These are phyloP conservation scores for Heterotis niloticus DNA, from an alignment of 2,113 vertebrate species.

Conservation along the genomic window DNA sequence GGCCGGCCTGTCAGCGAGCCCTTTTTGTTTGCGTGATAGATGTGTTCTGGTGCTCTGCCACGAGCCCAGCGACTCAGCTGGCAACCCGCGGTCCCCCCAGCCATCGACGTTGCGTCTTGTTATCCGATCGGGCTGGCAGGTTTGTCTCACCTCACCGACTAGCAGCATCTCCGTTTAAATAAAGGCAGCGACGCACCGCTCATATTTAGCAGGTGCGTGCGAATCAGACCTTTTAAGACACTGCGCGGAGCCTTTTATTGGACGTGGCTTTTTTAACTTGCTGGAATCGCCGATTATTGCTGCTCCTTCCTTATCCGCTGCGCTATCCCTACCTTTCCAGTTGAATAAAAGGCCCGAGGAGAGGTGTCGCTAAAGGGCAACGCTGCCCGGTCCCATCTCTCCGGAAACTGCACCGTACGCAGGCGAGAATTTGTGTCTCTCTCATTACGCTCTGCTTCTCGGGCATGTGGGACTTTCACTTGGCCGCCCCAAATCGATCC, in stretches of 20 bases:
- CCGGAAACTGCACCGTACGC: neutral
- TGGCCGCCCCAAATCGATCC: constrained; percentile 9
- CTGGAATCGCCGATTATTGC: neutral
- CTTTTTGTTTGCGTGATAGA: constrained; percentile 8
- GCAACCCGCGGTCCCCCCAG: neutral
- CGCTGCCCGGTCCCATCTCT: neutral
- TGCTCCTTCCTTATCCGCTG: neutral
- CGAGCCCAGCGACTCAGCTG: neutral
- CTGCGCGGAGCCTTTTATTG: neutral
- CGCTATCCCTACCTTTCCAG: neutral
- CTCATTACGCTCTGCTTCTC: neutral
- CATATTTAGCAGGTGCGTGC: neutral
- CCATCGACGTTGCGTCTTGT: neutral
- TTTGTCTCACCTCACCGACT: neutral
- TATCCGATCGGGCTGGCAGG: neutral
- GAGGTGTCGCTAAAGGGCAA: neutral
- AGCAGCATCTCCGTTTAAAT: neutral
- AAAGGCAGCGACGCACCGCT: too few relatives aligned
- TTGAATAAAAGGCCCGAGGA: neutral
- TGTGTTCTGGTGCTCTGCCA: neutral
- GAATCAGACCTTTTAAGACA: neutral
- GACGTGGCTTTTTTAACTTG: neutral
- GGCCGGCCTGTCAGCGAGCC: neutral
- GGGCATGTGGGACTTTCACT: neutral
- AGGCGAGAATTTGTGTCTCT: neutral